Conservation (phyloP, 2,888 invertebrate species). For the Hedya salicella region DNA sequence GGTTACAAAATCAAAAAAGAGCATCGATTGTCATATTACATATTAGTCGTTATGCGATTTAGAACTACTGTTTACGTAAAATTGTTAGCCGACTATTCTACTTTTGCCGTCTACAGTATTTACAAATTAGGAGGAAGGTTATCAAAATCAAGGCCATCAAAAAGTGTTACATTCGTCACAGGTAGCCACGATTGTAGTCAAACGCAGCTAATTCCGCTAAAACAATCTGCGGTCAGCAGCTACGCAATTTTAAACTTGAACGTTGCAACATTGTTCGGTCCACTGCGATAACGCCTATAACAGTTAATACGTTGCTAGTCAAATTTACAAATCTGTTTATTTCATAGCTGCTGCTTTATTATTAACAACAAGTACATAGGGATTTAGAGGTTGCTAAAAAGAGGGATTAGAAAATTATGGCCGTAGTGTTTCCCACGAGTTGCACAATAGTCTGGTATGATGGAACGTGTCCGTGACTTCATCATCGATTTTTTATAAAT, state of each 20-base stretch:
- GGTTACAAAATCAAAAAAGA: too few species aligned
- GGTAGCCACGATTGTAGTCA: not conserved
- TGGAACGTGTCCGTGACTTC: too few species aligned
- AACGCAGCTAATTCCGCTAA: constrained; percentile 11
- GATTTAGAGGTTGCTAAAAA: too few species aligned
- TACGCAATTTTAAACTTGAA: constrained; percentile 28
- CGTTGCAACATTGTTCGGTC: constrained; percentile 18
- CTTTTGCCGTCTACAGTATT: not conserved
- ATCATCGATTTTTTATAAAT: too few species aligned
- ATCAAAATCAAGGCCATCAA: constrained; percentile 17
- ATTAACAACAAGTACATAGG: too few species aligned
- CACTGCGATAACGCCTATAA: not conserved
- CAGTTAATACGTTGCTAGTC: constrained; percentile 15
- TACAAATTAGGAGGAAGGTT: not conserved
- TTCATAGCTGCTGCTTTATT: not conserved
- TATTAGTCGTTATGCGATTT: too few species aligned
- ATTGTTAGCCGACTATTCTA: too few species aligned
- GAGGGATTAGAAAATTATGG: too few species aligned
- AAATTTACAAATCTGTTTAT: constrained; percentile 6
- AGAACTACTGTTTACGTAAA: too few species aligned
- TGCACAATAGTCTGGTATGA: too few species aligned
- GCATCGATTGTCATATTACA: too few species aligned
- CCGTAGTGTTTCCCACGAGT: too few species aligned
- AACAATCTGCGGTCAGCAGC: constrained; percentile 17
- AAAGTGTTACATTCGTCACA: not conserved